Conservation (phyloP, 2,113 vertebrate genomes). For the Onychostruthus taczanowskii region DNA sequence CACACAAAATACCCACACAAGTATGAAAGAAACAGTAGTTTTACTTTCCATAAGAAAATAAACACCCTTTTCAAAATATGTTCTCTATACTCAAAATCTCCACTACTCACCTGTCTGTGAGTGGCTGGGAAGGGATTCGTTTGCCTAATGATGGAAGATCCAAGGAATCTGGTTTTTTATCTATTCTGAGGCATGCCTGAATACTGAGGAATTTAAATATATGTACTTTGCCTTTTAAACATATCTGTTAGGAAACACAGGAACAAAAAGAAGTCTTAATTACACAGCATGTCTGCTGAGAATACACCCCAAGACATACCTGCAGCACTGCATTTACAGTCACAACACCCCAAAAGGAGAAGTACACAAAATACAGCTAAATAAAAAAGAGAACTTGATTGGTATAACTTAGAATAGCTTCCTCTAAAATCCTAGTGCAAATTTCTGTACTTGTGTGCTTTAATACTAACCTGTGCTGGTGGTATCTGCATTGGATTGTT, state of each 20-base stretch:
- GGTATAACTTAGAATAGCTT: background rate
- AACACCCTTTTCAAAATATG: background rate
- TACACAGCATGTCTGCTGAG: background rate
- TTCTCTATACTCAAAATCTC: fast-evolving
- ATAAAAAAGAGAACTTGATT: background rate
- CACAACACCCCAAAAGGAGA: background rate
- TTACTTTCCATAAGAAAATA: background rate
- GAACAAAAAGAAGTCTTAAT: background rate
- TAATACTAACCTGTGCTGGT: conserved; percentile 88
- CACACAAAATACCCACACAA: background rate
- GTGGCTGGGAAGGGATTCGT: conserved; percentile 88
- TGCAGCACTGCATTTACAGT: background rate
- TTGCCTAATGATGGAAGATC: conserved; percentile 91
- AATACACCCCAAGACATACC: background rate
- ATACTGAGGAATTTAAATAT: conserved; percentile 99
- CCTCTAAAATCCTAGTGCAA: background rate
- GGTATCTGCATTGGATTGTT: conserved; percentile 98
- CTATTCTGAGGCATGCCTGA: conserved; percentile 89
- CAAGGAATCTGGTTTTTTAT: conserved; percentile 96
- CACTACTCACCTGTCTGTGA: conserved; percentile 88
- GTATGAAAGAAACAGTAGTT: background rate
- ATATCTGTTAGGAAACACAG: conserved; percentile 82
- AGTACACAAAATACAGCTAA: background rate
- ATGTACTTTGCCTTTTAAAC: conserved; percentile 96
- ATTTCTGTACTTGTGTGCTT: background rate